Conservation (phyloP, 1,140 invertebrate species). For the Alviniconcha marisindica region DNA sequence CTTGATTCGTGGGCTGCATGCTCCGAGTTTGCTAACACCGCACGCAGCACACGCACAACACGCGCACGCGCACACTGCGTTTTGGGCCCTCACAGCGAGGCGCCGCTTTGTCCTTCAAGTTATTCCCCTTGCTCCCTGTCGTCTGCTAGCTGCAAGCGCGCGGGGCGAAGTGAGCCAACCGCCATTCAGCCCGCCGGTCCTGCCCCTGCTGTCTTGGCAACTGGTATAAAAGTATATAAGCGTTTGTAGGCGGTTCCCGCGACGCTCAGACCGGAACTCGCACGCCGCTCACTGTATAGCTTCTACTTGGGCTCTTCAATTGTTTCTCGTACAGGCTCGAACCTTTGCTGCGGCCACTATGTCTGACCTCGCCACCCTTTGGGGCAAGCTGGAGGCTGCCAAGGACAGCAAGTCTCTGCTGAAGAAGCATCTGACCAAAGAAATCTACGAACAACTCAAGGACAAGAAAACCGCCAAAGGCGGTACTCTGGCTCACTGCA, state of each 20-base stretch:
- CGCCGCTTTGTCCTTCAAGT: not conserved
- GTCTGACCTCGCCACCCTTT: conserved; percentile 10
- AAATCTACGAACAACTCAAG: conserved; percentile 62
- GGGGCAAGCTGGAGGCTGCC: conserved; percentile 34
- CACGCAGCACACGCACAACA: too few relatives aligned
- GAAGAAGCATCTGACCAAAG: conserved; percentile 63
- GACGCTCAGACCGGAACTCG: not conserved
- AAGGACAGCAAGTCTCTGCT: conserved; percentile 58
- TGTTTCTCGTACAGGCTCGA: not conserved
- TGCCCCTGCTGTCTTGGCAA: not conserved
- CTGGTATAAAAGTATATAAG: not conserved
- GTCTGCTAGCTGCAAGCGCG: not conserved
- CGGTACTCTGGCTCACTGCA: conserved; percentile 66
- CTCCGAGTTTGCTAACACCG: too few relatives aligned
- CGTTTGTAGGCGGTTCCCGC: not conserved
- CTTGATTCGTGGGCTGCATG: too few relatives aligned
- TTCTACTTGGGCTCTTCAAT: not conserved
- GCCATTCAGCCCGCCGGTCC: not conserved
- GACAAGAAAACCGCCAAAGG: conserved; percentile 62
- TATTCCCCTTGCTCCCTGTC: not conserved
- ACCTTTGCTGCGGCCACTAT: not conserved
- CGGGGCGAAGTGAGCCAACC: not conserved
- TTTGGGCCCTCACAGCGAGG: too few relatives aligned
- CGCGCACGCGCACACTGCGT: too few relatives aligned
- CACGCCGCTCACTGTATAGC: not conserved